Evolutionary conservation across 2,797 vertebrate genomes (phyloP).

Genomic region (Falco rusticolus): DNA sequence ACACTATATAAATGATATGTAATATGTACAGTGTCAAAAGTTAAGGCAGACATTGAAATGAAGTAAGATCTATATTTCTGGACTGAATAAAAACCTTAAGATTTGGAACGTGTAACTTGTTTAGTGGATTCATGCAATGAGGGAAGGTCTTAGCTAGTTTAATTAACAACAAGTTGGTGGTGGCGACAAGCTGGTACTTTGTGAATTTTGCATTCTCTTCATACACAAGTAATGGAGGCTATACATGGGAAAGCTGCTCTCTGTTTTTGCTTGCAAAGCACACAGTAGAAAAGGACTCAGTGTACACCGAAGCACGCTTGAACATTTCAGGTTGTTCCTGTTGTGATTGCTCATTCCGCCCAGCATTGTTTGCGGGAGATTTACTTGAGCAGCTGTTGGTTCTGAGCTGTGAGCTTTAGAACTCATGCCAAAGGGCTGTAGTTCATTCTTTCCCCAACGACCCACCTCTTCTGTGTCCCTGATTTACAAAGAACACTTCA

Average conservation of each 20-base stretch:
- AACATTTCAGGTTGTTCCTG: conserved; percentile 74
- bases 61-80: conserved; percentile 77
- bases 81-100: conserved; percentile 77
- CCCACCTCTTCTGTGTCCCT: conserved; percentile 56
- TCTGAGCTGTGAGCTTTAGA: conserved; percentile 72
- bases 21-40: conserved; percentile 79
- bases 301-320: conserved; percentile 62
- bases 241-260: conserved; percentile 59
- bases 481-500: conserved; percentile 64
- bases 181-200: conserved; percentile 59
- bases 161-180: conserved; percentile 57
- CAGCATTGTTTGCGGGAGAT: conserved; percentile 50
- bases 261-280: conserved; percentile 69
- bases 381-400: conserved; percentile 71
- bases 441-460: conserved; percentile 48
- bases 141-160: conserved; percentile 70
- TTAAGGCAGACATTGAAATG: conserved; percentile 77
- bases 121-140: conserved; percentile 71
- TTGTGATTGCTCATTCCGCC: conserved; percentile 65
- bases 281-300: conserved; percentile 48
- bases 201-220: conserved; percentile 70
- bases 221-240: conserved; percentile 65
- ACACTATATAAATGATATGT: conserved; percentile 80
- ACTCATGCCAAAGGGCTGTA: conserved; percentile 77
- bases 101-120: conserved; percentile 74